These are phyloP conservation scores for Benthosema pterotum DNA, from an alignment of 2,797 vertebrate species.

Conservation along the genomic window DNA sequence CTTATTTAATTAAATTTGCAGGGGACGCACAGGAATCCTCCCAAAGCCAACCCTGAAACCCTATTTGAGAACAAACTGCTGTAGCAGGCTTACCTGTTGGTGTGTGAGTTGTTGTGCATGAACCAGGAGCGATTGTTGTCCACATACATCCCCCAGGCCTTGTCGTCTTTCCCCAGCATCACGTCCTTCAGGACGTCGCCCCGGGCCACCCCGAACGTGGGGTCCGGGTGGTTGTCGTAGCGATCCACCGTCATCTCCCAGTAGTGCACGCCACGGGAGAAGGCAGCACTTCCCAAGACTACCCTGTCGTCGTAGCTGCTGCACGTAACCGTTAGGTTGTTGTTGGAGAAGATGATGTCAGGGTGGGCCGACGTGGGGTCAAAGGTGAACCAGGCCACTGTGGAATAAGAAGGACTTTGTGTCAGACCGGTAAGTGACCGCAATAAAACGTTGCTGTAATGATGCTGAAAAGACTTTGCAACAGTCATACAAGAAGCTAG, in stretches of 20 bases:
- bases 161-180: conserved; percentile 98
- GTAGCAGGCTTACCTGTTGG: conserved; percentile 86
- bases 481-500: conserved; percentile 31
- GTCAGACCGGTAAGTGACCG: not conserved
- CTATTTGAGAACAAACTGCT: too few relatives aligned
- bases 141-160: conserved; percentile 99
- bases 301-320: conserved; percentile 98
- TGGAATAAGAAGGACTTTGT: conserved; percentile 21
- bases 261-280: conserved; percentile 96
- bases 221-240: conserved; percentile 98
- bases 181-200: conserved; percentile 94
- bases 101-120: conserved; percentile 99
- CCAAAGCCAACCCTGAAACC: too few relatives aligned
- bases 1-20: too few relatives aligned
- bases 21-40: too few relatives aligned
- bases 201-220: conserved; percentile 92
- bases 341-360: conserved; percentile 97
- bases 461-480: conserved; percentile 6
- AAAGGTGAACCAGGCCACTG: conserved; percentile 98
- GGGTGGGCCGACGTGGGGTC: conserved; percentile 91
- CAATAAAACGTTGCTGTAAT: not conserved
- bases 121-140: conserved; percentile 99
- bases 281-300: conserved; percentile 91
- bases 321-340: conserved; percentile 98
- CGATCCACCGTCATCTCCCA: conserved; percentile 97